A percentile compares a stretch with the other conserved stretches of the same genome.
These are phyloP conservation scores for Donacobius atricapilla DNA, from an alignment of 2,113 vertebrate species.

Conservation along the genomic window DNA sequence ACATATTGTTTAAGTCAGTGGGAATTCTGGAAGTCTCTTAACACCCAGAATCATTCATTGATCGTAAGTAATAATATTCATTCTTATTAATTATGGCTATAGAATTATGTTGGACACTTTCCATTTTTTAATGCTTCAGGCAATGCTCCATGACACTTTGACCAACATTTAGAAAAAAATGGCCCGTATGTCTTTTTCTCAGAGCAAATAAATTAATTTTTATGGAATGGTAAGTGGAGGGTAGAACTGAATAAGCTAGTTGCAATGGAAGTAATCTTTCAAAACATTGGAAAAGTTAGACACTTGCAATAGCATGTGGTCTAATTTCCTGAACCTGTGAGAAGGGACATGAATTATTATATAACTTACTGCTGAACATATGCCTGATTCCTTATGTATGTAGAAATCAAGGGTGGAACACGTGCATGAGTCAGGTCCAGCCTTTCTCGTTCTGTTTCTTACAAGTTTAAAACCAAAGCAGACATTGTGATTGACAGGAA, in stretches of 20 bases:
- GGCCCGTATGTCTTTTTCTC: not conserved
- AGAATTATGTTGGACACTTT: not conserved
- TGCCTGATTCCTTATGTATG: not conserved
- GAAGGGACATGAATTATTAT: constrained; percentile 40
- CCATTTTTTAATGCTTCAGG: constrained; percentile 17
- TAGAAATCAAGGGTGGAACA: not conserved
- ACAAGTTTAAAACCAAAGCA: not conserved
- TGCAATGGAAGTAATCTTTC: constrained; percentile 56
- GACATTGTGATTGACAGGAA: not conserved
- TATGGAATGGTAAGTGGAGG: constrained; percentile 25
- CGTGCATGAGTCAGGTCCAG: not conserved
- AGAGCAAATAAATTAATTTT: constrained; percentile 49
- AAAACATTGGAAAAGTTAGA: constrained; percentile 55
- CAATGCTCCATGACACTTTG: constrained; percentile 3
- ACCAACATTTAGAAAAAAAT: constrained; percentile 31
- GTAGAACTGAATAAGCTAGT: constrained; percentile 24
- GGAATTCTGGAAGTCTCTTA: not conserved
- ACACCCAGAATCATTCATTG: not conserved
- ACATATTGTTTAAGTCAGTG: not conserved
- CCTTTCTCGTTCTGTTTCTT: not conserved
- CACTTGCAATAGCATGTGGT: constrained; percentile 29
- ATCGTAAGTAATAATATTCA: not conserved
- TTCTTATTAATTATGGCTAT: not conserved
- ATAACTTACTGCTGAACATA: not conserved
- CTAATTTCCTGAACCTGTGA: constrained; percentile 62